phyloP scores from a whole-genome alignment of 2,888 invertebrate species.

The Synergus japonicus region DNA sequence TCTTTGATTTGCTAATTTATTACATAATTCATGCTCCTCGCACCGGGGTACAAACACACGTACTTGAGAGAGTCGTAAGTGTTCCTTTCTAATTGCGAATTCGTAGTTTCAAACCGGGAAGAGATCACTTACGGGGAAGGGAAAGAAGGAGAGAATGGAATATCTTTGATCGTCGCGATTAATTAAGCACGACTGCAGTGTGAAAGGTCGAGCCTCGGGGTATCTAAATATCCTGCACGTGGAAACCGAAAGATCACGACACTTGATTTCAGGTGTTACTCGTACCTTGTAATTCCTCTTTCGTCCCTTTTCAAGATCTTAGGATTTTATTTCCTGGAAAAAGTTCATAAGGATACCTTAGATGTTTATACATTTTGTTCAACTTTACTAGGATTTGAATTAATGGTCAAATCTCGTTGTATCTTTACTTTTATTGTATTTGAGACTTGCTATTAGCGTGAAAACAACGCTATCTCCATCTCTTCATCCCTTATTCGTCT shows the following conservation, averaged over 20 bases:
- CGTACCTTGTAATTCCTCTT: not conserved
- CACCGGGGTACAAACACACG: constrained; percentile 37
- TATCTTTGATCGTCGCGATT: constrained; percentile 54
- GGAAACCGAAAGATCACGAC: constrained; percentile 37
- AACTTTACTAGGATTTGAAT: not conserved
- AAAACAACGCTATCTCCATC: constrained; percentile 16
- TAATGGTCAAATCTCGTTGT: not conserved
- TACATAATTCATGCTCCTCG: constrained; percentile 65
- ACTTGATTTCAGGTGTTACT: constrained; percentile 39
- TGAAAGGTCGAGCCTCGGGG: constrained; percentile 45
- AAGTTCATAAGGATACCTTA: too few species aligned
- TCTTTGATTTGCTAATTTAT: constrained; percentile 63
- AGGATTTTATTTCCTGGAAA: not conserved
- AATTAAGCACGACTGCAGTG: constrained; percentile 54
- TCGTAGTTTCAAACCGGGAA: constrained; percentile 52
- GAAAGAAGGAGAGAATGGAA: constrained; percentile 22
- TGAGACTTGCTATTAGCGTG: not conserved
- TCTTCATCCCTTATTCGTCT: constrained; percentile 36
- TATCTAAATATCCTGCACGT: constrained; percentile 49
- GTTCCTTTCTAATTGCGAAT: constrained; percentile 64
- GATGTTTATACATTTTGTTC: not conserved
- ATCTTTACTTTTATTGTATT: constrained; percentile 1
- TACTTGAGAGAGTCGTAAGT: constrained; percentile 47
- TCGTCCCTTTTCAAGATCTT: not conserved
- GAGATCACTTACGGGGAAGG: constrained; percentile 35